Evolutionary conservation across 2,113 vertebrate genomes (phyloP).

Genomic region (Hemichromis elongatus): DNA sequence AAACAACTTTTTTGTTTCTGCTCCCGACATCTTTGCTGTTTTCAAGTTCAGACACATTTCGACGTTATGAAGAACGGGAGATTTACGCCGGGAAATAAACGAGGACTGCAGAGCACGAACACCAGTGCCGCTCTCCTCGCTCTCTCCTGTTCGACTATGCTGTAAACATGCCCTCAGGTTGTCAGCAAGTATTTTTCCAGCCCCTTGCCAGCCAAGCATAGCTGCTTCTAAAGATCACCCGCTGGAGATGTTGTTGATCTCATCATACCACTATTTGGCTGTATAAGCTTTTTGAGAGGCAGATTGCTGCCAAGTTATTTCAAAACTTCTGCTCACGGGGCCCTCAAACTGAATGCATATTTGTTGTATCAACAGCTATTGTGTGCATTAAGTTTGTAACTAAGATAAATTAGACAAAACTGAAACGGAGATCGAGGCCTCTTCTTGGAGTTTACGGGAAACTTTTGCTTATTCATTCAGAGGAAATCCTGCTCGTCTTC

Average conservation of each 20-base stretch:
- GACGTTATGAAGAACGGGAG: not conserved
- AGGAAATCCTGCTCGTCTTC: not conserved
- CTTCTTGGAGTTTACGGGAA: not conserved
- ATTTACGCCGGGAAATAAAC: not conserved
- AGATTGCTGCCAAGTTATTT: conserved; percentile 19
- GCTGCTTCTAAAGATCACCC: conserved; percentile 64
- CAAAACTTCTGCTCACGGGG: not conserved
- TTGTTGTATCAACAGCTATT: not conserved
- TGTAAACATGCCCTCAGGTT: conserved; percentile 69
- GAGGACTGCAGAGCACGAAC: conserved; percentile 1
- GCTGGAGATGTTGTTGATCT: conserved; percentile 57
- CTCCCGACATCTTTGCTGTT: not conserved
- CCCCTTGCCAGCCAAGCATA: conserved; percentile 57
- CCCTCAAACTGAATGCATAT: not conserved
- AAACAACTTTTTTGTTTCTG: not conserved
- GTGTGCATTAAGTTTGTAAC: not conserved
- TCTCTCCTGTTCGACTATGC: conserved; percentile 27
- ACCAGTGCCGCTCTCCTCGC: conserved; percentile 1
- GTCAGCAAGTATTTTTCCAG: conserved; percentile 71
- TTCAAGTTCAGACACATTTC: not conserved
- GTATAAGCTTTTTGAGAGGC: conserved; percentile 41
- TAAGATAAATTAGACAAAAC: not conserved
- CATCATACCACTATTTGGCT: conserved; percentile 59
- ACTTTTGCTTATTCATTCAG: not conserved
- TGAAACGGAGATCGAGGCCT: not conserved